Base-by-base conservation (phyloP, 2,797 vertebrate species). In the Chromis chromis region DNA sequence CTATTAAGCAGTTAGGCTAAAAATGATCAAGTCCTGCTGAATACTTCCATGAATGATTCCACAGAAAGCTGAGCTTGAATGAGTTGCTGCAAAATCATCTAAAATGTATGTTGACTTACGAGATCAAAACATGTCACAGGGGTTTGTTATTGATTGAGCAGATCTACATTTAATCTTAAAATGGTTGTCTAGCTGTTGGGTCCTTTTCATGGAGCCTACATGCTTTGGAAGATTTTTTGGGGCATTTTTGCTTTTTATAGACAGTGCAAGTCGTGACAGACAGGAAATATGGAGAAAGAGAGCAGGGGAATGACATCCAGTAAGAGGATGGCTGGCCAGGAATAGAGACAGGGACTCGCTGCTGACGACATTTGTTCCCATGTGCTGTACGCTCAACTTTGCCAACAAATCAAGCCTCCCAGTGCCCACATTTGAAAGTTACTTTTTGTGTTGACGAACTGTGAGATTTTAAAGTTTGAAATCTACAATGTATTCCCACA, bases 91-190 rank as follows among this genome's bases (percentile, higher is more conserved):
- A 55, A 33, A 48, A 27, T 57, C 10, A 22, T 53, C 16, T 16
- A 22, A 10, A 25, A 71, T 36, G 4, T 54, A 17, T 49, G 39
- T 27, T 49, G 57, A 63, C n/a, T 52, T 64, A 63, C 46, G 31
- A 48, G 56, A 69, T 3, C n/a, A 12, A 54, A 50, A 39, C 52
- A 40, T 31, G 27, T 58, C 22, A 50, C 12, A 66, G 4, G n/a
- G 3, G 1, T 9, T 58, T 6, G 57, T 53, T 68, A 66, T 8
- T 22, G 8, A 66, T 59, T 79, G n/a, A 60, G 58, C 27, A 62
- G 39, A 14, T 44, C 4, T 13, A 6, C 50, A 21, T 59, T 22
- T 61, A 74, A 74, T 31, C 31, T 49, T 54, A 21, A 70, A 52
- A 65, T 58, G 16, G 36, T 22, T n/a, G 31, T 5, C 14, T 1